Conservation (phyloP, 2,113 vertebrate species). For the Ctenomys sociabilis region DNA sequence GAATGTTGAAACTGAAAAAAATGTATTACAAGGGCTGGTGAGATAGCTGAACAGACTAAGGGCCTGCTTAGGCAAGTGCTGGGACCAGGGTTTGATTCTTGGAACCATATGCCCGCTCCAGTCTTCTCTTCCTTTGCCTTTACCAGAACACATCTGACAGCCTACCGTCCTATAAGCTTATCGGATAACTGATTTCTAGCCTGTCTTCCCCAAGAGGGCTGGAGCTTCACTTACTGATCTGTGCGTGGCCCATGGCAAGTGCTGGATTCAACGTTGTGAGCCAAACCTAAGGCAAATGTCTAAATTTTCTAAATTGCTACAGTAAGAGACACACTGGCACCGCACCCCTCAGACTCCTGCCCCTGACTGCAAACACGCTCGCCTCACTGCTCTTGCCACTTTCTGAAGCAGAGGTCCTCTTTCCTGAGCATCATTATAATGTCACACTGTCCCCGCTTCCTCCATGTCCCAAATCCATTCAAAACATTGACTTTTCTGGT, state of each 20-base stretch:
- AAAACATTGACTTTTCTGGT: not conserved
- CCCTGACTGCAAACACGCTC: not conserved
- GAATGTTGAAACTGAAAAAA: too few relatives aligned
- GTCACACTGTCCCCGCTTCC: not conserved
- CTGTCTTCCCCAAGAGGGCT: not conserved
- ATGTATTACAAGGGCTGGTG: too few relatives aligned
- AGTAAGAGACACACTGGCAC: not conserved
- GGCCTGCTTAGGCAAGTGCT: too few relatives aligned
- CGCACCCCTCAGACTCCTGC: not conserved
- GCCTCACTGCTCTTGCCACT: not conserved
- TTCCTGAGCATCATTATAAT: not conserved
- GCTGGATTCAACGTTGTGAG: not conserved
- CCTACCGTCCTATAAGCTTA: not conserved
- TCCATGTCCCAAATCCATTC: not conserved
- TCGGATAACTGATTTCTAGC: not conserved
- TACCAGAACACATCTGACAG: not conserved
- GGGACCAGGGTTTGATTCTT: too few relatives aligned
- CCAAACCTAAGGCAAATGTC: not conserved
- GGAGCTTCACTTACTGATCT: not conserved
- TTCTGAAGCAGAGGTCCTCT: not conserved
- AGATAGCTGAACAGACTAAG: too few relatives aligned
- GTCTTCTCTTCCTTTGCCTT: not conserved
- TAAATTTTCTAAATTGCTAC: too few relatives aligned
- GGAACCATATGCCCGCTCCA: too few relatives aligned
- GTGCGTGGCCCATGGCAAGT: not conserved